Conservation (phyloP, 2,113 vertebrate species). For the Vanacampus margaritifer region DNA sequence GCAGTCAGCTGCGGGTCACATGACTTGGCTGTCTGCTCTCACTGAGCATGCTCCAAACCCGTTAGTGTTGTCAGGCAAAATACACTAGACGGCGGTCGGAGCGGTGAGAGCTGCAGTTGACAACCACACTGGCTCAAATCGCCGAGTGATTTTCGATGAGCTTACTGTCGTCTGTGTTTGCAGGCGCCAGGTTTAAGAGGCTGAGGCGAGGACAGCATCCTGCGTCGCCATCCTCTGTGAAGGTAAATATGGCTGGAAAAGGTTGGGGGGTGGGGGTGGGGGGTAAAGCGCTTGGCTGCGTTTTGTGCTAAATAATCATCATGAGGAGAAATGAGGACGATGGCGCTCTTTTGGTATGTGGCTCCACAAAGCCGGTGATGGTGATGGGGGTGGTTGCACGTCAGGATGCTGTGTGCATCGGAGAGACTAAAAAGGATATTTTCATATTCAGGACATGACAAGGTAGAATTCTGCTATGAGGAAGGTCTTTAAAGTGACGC, state of each 20-base stretch:
- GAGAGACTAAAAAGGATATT: constrained; percentile 12
- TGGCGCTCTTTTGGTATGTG: constrained; percentile 58
- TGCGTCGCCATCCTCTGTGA: constrained; percentile 62
- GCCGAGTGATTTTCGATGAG: constrained; percentile 22
- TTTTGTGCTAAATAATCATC: constrained; percentile 52
- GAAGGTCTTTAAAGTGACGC: not conserved
- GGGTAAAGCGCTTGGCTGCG: constrained; percentile 46
- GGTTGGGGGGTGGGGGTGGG: constrained; percentile 41
- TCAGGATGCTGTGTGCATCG: constrained; percentile 26
- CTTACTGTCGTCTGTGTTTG: constrained; percentile 36
- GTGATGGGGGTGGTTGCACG: constrained; percentile 17
- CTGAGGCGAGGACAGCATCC: constrained; percentile 67
- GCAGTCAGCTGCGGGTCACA: constrained; percentile 78
- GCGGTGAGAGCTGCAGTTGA: constrained; percentile 73
- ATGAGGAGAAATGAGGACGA: constrained; percentile 29
- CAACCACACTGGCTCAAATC: constrained; percentile 61
- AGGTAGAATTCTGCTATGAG: not conserved
- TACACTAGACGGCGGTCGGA: constrained; percentile 69
- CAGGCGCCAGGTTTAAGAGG: constrained; percentile 50
- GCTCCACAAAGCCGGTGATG: constrained; percentile 34
- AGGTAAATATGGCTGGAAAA: constrained; percentile 64
- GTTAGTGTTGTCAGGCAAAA: constrained; percentile 82
- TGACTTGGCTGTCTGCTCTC: constrained; percentile 54
- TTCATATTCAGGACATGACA: not conserved
- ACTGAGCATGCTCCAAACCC: constrained; percentile 77